These are phyloP conservation scores for Pachyuromys duprasi DNA, from an alignment of 2,797 vertebrate species.

Conservation along the genomic window DNA sequence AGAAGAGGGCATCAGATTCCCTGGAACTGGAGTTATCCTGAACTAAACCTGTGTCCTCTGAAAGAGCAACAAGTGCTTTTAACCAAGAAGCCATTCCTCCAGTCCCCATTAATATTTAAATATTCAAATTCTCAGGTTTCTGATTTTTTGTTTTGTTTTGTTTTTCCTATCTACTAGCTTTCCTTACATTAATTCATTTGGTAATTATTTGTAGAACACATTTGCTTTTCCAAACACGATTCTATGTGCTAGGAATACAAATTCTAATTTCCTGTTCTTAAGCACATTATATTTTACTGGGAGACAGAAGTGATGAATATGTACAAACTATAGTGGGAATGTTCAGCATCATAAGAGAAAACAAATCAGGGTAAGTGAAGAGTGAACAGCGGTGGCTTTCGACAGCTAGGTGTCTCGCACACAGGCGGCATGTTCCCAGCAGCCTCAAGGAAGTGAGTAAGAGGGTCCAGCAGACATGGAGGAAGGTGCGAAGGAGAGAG, in stretches of 20 bases:
- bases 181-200: constrained; percentile 18
- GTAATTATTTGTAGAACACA: constrained; percentile 40
- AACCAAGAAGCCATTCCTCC: neutral
- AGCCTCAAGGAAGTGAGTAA: neutral
- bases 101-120: neutral
- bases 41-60: neutral
- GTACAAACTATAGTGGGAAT: neutral
- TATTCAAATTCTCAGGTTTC: constrained; percentile 23
- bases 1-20: neutral
- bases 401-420: neutral
- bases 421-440: neutral
- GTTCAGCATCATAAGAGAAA: neutral
- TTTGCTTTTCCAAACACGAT: neutral
- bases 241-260: neutral
- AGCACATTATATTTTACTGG: neutral
- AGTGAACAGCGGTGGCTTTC: neutral
- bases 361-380: neutral
- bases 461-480: neutral
- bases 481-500: neutral
- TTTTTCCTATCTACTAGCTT: neutral
- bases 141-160: constrained; percentile 10
- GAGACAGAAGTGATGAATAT: neutral
- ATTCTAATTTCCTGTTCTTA: neutral
- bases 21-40: neutral
- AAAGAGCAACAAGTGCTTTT: neutral